phyloP scores from a whole-genome alignment of 2,113 vertebrate genomes.

The Burhinus bistriatus region DNA sequence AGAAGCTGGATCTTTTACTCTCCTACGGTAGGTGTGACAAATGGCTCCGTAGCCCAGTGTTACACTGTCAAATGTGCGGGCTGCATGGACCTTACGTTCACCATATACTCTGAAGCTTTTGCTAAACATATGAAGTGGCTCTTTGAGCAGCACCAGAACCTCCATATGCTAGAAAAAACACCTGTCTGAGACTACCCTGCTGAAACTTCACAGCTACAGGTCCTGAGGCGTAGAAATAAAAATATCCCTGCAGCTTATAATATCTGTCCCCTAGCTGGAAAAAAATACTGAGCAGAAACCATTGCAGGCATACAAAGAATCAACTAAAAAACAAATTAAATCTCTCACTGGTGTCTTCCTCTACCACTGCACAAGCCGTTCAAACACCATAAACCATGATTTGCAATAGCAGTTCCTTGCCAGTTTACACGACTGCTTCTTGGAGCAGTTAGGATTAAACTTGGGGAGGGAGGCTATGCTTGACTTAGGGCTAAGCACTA shows the following conservation, averaged over 20 bases:
- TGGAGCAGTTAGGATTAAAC: not conserved
- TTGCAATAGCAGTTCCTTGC: not conserved
- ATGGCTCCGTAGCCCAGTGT: not conserved
- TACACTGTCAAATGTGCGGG: not conserved
- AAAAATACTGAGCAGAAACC: not conserved
- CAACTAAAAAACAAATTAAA: not conserved
- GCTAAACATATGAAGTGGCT: not conserved
- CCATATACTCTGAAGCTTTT: not conserved
- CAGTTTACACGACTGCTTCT: not conserved
- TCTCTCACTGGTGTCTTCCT: not conserved
- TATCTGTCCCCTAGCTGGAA: not conserved
- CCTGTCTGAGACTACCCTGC: not conserved
- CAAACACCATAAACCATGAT: not conserved
- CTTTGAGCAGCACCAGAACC: not conserved
- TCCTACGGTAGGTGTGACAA: not conserved
- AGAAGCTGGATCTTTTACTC: not conserved
- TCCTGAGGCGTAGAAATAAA: not conserved
- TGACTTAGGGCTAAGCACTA: not conserved
- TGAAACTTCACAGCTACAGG: not conserved
- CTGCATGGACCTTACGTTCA: fast-evolving
- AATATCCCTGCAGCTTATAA: not conserved
- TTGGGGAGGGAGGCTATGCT: not conserved
- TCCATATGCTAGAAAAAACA: not conserved
- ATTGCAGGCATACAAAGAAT: not conserved
- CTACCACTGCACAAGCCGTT: not conserved